Evolutionary conservation across 2,797 vertebrate species (phyloP).

Genomic region (Myoxocephalus aenaeus): DNA sequence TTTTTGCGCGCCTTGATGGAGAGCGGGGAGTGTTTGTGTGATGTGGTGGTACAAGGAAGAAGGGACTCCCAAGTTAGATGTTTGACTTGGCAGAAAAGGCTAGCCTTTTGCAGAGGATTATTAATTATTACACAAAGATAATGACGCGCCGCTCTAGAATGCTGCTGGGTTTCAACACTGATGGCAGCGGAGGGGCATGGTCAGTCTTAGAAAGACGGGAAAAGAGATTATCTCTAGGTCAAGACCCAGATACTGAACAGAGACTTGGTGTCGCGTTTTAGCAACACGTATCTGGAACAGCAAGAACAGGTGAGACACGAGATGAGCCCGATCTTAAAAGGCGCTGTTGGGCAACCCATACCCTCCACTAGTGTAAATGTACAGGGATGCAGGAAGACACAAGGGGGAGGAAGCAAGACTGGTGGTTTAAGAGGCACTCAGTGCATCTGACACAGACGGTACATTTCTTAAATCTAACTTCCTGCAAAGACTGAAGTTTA

Average conservation of each 20-base stretch:
- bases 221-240: slow-evolving; percentile 29
- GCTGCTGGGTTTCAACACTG: slow-evolving; percentile 53
- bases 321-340: no score
- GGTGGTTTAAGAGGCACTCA: no score
- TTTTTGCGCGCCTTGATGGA: slow-evolving; percentile 45
- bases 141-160: slow-evolving; percentile 40
- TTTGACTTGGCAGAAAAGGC: slow-evolving; percentile 32
- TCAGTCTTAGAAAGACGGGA: slow-evolving; percentile 22
- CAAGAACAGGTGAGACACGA: not conserved
- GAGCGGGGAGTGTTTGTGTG: slow-evolving; percentile 39
- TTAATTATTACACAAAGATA: slow-evolving; percentile 71
- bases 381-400: no score
- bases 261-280: not conserved
- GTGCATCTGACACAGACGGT: no score
- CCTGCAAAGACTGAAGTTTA: no score
- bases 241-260: slow-evolving; percentile 1
- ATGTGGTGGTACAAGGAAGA: slow-evolving; percentile 51
- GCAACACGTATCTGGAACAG: no score
- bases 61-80: slow-evolving; percentile 52
- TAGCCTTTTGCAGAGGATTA: slow-evolving; percentile 59
- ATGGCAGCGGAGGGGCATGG: slow-evolving; percentile 32
- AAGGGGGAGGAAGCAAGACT: no score
- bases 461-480: no score
- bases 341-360: no score
- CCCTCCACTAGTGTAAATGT: no score